Evolutionary conservation across 2,888 invertebrate genomes (phyloP), one percentile per base, ranked within the genome.

Genomic region (Cosmia trapezina): DNA sequence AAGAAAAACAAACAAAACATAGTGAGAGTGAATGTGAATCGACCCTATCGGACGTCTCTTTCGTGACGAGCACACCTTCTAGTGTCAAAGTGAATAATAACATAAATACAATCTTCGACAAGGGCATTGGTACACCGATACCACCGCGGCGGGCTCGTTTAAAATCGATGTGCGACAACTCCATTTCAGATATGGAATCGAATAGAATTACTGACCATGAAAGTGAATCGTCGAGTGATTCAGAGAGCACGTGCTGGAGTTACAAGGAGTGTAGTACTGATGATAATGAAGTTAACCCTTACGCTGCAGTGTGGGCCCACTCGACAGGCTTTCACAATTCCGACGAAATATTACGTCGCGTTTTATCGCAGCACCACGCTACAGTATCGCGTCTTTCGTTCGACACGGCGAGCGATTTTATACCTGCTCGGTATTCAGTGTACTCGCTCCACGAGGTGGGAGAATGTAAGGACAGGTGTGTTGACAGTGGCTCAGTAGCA

Each of bases 211-310:
- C n/a, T 37, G 87, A 89, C 41, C 86, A 89, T 5, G 86, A 91
- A 62, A 84, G 79, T 22, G 90, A 91, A 22, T 91, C 94, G 0
- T 94, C 94, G 56, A 94, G 93, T 78, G 96, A 95, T 78, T 95
- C 95, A 0, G 94, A 91, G 69, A 96, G 95, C 89, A 95, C 95
- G 47, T 94, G 95, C 74, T 96, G 96, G 96, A 96, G 95, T 73
- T 96, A 96, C 89, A 94, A 95, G 83, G 96, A 94, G 78, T 95
- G 95, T 80, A 93, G 89, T 68, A 88, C 89, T 6, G 94, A 93
- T 64, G 89, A 90, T 14, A 93, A 92, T 53, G 92, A 93, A 41
- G 78, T 82, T 1, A 91, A 92, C 82, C 91, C 93, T 43, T 96
- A 96, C 89, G 93, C 94, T 6, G 93, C 89, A 2, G 91, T 96